Evolutionary conservation across 2,888 invertebrate genomes (phyloP).

Genomic region (Colletes collaris): DNA sequence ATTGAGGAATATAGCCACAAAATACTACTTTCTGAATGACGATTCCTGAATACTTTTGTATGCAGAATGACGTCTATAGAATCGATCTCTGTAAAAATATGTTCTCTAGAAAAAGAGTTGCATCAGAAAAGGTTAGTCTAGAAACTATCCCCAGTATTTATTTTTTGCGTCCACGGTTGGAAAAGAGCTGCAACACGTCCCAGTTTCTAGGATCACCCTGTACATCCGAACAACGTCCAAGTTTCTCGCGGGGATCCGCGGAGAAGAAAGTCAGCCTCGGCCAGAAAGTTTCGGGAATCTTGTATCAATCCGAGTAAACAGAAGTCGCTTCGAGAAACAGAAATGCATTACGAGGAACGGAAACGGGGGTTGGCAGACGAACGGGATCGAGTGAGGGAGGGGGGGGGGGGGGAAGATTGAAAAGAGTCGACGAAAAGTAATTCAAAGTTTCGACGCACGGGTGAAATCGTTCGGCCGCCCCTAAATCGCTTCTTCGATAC

Average conservation of each 20-base stretch:
- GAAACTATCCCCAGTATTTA: too few relatives aligned
- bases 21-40: too few relatives aligned
- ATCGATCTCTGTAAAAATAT: too few relatives aligned
- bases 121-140: too few relatives aligned
- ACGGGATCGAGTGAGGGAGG: not conserved
- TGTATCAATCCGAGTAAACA: conserved; percentile 50
- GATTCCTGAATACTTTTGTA: too few relatives aligned
- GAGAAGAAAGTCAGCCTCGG: conserved; percentile 1
- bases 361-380: not conserved
- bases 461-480: conserved; percentile 38
- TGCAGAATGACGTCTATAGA: too few relatives aligned
- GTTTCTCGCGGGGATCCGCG: not conserved
- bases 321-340: conserved; percentile 51
- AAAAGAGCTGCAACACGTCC: too few relatives aligned
- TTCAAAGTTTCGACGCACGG: conserved; percentile 73
- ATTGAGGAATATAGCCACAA: too few relatives aligned
- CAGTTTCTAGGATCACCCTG: too few relatives aligned
- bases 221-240: not conserved
- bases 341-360: conserved; percentile 46
- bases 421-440: conserved; percentile 72
- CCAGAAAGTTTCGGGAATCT: conserved; percentile 39
- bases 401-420: conserved; percentile 46
- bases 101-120: too few relatives aligned
- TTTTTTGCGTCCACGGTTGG: too few relatives aligned
- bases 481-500: conserved; percentile 73